Evolutionary conservation across 2,797 vertebrate species (phyloP), one percentile per base, ranked within the genome.

Genomic region (Pogoniulus pusillus): DNA sequence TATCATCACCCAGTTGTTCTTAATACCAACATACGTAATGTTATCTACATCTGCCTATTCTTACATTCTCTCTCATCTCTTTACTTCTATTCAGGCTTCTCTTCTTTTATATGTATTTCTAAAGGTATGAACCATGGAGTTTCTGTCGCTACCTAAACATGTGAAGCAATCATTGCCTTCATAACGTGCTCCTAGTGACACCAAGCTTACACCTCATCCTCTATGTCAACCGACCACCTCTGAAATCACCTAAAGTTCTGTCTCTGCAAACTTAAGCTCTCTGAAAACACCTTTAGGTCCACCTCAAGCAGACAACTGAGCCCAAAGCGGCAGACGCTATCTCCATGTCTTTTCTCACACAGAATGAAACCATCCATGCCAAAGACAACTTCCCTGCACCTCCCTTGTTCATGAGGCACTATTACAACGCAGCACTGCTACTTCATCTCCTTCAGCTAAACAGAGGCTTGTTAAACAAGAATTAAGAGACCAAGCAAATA

Each of bases 11-110:
- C 37, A n/a, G 23, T 3, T 78, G 34, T 12, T 90, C 20, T 34
- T 43, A 81, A 72, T 24, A 30, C 23, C 4, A 63, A 43, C 0
- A 0, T 7, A 30, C 0, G 2, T 11, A 55, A 86, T 13, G 27
- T 41, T 70, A 65, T 20, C 19, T 58, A 34, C 23, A 27, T 13
- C 19, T 57, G 32, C 6, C 53, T 55, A 39, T 16, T 65, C 55
- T 60, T 39, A 86, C 73, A 70, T 26, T 35, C 13, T 45, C 45
- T 16, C 45, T 58, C 14, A 37, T 37, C 27, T 53, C 35, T 62
- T 27, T 16, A 58, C 12, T 80, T 69, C 24, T 16, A 78, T 23
- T 69, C 35, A 29, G 37, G 19, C 4, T 86, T 86, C 57, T 45
- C 32, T 9, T 66, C 43, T 78, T 85, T 27, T 12, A 55, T 37